These are phyloP conservation scores for Buphagus erythrorhynchus DNA, from an alignment of 2,797 vertebrate genomes.

Conservation along the genomic window DNA sequence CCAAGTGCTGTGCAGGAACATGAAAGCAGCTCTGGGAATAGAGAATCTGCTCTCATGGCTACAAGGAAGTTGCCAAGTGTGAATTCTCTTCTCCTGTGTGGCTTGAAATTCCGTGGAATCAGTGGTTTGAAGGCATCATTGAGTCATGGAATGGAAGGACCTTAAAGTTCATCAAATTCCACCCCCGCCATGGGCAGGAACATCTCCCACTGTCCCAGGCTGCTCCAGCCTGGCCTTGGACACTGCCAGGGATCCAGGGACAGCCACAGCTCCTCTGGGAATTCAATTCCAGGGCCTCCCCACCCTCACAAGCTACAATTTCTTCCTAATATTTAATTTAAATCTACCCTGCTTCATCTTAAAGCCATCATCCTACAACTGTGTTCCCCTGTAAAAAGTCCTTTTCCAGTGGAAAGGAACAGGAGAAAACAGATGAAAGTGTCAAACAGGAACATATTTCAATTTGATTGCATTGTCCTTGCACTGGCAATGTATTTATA, in stretches of 20 bases:
- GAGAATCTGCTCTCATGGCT: background rate
- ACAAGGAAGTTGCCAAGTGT: background rate
- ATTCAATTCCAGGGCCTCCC: background rate
- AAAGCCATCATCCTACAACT: background rate
- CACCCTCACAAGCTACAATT: rapidly evolving
- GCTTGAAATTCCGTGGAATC: background rate
- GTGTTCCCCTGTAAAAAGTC: background rate
- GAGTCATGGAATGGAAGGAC: background rate
- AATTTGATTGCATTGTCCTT: background rate
- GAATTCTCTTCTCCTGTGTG: background rate
- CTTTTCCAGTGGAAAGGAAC: background rate
- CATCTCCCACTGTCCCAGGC: rapidly evolving
- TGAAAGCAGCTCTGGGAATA: background rate
- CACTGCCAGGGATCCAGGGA: background rate
- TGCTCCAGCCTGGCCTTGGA: background rate
- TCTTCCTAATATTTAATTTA: background rate
- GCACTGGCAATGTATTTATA: background rate
- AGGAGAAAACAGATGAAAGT: background rate
- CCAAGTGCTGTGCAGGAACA: rapidly evolving
- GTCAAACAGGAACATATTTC: background rate
- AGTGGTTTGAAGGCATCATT: background rate
- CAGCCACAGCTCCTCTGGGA: background rate
- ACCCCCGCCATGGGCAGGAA: background rate
- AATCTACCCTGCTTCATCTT: background rate
- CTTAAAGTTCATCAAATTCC: rapidly evolving